These are phyloP conservation scores for Poeciliopsis gracilis DNA, from an alignment of 2,797 vertebrate genomes.

Conservation along the genomic window DNA sequence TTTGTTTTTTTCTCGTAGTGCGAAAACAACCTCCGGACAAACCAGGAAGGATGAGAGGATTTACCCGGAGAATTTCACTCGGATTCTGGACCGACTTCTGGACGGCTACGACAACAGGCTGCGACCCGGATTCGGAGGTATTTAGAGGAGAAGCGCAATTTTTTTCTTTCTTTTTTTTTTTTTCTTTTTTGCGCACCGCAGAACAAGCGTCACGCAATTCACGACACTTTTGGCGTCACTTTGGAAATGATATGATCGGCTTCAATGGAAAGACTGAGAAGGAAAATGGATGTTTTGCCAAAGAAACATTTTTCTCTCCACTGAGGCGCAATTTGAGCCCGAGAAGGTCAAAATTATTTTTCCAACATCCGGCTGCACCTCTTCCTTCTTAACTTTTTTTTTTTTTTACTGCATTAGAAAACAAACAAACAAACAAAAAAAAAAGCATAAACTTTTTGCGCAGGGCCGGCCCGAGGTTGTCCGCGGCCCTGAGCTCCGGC, in stretches of 20 bases:
- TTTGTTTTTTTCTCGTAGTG: conserved; percentile 71
- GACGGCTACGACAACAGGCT: conserved; percentile 99
- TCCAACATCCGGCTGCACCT: too few species aligned
- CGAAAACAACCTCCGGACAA: conserved; percentile 87
- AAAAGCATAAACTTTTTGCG: not conserved
- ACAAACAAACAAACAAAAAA: not conserved
- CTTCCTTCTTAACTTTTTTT: not conserved
- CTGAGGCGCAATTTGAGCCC: not conserved
- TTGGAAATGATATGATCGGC: not conserved
- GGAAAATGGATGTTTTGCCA: not conserved
- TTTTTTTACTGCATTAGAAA: not conserved
- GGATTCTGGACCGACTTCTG: conserved; percentile 94
- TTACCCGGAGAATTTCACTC: conserved; percentile 97
- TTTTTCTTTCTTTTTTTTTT: not conserved
- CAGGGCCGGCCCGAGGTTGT: not conserved
- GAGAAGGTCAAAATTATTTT: not conserved
- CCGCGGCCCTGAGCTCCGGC: not conserved
- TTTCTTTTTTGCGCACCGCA: not conserved
- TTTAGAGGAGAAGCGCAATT: conserved; percentile 31
- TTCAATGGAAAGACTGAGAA: not conserved
- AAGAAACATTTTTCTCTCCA: not conserved
- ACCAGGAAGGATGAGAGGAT: conserved; percentile 90
- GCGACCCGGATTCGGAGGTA: conserved; percentile 98
- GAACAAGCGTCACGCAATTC: not conserved
- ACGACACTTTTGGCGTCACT: not conserved